A percentile compares a stretch with the other conserved stretches of the same genome.
Conservation (phyloP, 1,140 invertebrate genomes). For the Neodiprion pinetum region DNA sequence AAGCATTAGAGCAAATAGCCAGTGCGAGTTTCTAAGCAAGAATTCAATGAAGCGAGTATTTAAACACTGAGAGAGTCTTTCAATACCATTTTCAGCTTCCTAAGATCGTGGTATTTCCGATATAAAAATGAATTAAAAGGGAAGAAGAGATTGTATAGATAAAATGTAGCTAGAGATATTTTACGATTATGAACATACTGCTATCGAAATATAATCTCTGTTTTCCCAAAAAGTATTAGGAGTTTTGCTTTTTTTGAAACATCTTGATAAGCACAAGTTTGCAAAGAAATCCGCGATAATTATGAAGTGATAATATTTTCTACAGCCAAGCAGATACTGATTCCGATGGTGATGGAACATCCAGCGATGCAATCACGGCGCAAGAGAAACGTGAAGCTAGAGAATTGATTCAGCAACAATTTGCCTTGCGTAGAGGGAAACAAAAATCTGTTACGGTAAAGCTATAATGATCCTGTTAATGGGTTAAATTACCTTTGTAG, state of each 20-base stretch:
- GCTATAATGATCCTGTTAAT: conserved; percentile 21
- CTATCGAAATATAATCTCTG: too few relatives aligned
- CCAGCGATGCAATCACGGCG: conserved; percentile 34
- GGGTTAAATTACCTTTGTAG: not conserved
- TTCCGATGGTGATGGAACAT: conserved; percentile 28
- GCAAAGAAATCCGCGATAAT: not conserved
- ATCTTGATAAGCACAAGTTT: not conserved
- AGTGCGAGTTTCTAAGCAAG: too few relatives aligned
- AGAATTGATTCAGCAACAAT: conserved; percentile 51
- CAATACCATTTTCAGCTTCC: too few relatives aligned
- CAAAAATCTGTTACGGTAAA: conserved; percentile 35
- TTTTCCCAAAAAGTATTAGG: not conserved
- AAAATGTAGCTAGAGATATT: too few relatives aligned
- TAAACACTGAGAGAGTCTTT: too few relatives aligned
- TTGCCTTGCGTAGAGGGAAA: conserved; percentile 45
- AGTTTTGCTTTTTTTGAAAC: not conserved
- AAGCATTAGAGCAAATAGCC: too few relatives aligned
- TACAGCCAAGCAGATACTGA: not conserved
- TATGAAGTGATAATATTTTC: not conserved
- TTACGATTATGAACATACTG: too few relatives aligned
- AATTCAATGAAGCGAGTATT: too few relatives aligned
- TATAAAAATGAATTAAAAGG: too few relatives aligned
- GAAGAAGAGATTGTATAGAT: too few relatives aligned
- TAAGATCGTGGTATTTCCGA: too few relatives aligned
- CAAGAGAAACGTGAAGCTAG: conserved; percentile 43